Evolutionary conservation across 2,888 invertebrate species (phyloP).

Genomic region (Noctua fimbriata): DNA sequence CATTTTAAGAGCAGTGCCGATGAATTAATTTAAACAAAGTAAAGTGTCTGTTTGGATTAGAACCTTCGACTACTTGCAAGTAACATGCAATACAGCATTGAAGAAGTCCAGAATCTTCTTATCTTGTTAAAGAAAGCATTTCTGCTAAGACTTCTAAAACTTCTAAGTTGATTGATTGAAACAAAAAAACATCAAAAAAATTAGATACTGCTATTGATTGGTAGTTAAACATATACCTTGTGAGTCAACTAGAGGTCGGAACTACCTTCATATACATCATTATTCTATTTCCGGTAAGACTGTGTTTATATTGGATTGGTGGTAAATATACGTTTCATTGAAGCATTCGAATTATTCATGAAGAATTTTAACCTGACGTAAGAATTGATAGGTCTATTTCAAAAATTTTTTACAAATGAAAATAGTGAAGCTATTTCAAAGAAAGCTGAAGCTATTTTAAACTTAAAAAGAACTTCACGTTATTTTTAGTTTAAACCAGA

Average conservation of each 20-base stretch:
- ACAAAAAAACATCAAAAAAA: background rate
- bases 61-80: background rate
- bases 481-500: slow-evolving; percentile 5
- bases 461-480: background rate
- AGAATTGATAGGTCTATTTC: background rate
- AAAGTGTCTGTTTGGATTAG: background rate
- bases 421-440: background rate
- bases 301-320: background rate
- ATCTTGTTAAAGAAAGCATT: background rate
- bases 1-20: background rate
- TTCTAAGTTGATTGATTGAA: background rate
- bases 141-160: background rate
- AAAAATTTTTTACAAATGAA: background rate
- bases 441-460: background rate
- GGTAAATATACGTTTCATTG: background rate
- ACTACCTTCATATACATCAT: background rate
- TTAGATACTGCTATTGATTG: background rate
- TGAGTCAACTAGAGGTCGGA: background rate
- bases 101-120: background rate
- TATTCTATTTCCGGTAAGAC: background rate
- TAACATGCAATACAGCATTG: background rate
- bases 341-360: background rate
- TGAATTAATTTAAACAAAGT: background rate
- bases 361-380: background rate
- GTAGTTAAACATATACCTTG: background rate